Base-by-base conservation (phyloP, 2,797 vertebrate species). In the Catostomus latipinnis region DNA sequence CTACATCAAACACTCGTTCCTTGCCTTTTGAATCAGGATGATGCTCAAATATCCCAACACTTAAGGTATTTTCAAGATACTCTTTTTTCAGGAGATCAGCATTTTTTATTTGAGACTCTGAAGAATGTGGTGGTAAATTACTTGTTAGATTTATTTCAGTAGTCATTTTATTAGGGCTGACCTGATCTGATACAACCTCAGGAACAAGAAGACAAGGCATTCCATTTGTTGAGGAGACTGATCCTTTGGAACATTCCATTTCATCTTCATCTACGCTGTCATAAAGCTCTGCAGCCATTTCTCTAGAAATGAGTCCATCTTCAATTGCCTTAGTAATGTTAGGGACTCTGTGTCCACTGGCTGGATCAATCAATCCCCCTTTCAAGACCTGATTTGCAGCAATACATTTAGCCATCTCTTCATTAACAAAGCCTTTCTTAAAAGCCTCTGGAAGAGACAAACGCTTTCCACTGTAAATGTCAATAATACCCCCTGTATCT, bases 401-500 rank as follows among this genome's bases (percentile, higher is more conserved):
- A 16, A 98, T 97, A 80, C 85, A 73, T 71, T 83, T 92, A 69
- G 92, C 90, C 92, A 95, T 95, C 22, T 86, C 90, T 76, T 94
- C 92, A 65, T 91, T 92, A 74, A 97, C 83, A 73, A 97, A 72
- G 48, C 94, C 94, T 80, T 72, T 91, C 58, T 91, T 85, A 76
- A 93, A 85, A n/a, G 96, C 96, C 78, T 94, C 93, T 69, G 82
- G 83, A 22, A 98, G 88, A 6, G 93, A 85, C 1, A 97, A 81
- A 58, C 93, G 93, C 86, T 92, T 87, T 87, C 94, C 94, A 13
- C 90, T 93, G 0, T 58, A 74, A 53, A 94, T 93, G 81, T 97
- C 94, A 85, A 98, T 91, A 18, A 97, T 91, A 53, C 96, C 97
- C 1, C 95, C 94, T 10, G 87, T 87, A 86, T 96, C 95, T 5